Conservation (phyloP, 2,888 invertebrate genomes). For the Sialis lutaria region DNA sequence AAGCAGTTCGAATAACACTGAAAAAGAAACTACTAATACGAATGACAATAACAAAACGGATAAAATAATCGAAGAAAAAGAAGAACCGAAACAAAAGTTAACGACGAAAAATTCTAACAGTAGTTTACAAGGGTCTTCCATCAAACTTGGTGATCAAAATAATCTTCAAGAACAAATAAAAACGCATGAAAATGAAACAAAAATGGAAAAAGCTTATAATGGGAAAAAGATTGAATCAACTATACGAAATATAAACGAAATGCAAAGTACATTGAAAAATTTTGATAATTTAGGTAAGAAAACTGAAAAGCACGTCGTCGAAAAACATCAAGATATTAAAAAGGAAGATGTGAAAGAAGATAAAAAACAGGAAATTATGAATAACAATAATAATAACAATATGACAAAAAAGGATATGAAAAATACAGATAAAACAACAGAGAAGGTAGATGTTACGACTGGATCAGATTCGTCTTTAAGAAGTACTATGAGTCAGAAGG, state of each 20-base stretch:
- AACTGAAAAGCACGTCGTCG: neutral
- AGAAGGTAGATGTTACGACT: neutral
- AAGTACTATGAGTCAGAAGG: constrained; percentile 15
- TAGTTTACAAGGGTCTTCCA: too few species aligned
- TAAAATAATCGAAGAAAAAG: too few species aligned
- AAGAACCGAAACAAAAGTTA: too few species aligned
- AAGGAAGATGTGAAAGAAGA: neutral
- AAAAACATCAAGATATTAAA: neutral
- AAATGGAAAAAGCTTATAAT: too few species aligned
- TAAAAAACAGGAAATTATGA: constrained; percentile 6
- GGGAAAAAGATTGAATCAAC: neutral
- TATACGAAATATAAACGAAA: neutral
- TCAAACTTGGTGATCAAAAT: too few species aligned
- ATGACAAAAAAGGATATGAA: constrained; percentile 1
- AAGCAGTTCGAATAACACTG: too few species aligned
- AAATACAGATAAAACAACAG: neutral
- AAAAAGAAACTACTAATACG: too few species aligned
- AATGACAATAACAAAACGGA: too few species aligned
- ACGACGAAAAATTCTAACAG: too few species aligned
- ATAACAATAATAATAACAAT: constrained; percentile 7
- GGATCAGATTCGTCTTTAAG: neutral
- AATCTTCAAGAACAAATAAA: too few species aligned
- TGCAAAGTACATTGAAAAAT: neutral
- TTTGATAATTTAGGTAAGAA: constrained; percentile 5
- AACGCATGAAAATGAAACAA: too few species aligned